These are phyloP conservation scores for Xylocopa sonorina DNA, from an alignment of 1,140 invertebrate genomes.

Conservation along the genomic window DNA sequence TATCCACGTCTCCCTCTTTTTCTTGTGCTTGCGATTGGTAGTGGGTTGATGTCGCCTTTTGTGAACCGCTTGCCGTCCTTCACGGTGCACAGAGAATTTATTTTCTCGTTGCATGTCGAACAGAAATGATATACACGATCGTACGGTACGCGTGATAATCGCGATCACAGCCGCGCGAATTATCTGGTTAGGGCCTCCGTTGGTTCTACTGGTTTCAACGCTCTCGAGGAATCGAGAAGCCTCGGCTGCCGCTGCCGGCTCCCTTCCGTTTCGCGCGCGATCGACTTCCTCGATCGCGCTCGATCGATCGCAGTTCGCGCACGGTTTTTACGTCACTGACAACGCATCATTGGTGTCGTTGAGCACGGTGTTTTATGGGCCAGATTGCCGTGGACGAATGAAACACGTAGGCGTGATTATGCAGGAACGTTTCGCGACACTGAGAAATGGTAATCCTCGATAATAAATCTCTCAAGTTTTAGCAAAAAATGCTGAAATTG, in stretches of 20 bases:
- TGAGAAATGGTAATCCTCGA: neutral
- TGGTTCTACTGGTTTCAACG: too few species aligned
- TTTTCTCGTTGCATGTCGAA: slow-evolving; percentile 56
- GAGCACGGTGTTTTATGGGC: neutral
- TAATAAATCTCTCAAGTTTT: too few species aligned
- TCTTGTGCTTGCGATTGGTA: slow-evolving; percentile 63
- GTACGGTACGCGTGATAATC: slow-evolving; percentile 43
- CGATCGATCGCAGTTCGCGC: neutral
- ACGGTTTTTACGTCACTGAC: neutral
- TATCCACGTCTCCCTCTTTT: neutral
- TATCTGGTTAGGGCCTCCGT: too few species aligned
- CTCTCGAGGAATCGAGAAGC: too few species aligned
- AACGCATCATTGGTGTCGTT: neutral
- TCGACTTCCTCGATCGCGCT: neutral
- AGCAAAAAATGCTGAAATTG: too few species aligned
- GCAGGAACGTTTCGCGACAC: neutral
- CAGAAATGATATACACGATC: slow-evolving; percentile 42
- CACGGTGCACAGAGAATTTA: slow-evolving; percentile 49
- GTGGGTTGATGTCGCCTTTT: slow-evolving; percentile 51
- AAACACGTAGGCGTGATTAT: neutral
- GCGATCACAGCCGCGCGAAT: neutral
- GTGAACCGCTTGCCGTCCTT: slow-evolving; percentile 53
- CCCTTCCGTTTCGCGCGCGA: too few species aligned
- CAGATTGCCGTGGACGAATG: neutral
- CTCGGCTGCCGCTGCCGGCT: too few species aligned